phyloP scores from a whole-genome alignment of 2,797 vertebrate genomes.

The Urophycis tenuis region DNA sequence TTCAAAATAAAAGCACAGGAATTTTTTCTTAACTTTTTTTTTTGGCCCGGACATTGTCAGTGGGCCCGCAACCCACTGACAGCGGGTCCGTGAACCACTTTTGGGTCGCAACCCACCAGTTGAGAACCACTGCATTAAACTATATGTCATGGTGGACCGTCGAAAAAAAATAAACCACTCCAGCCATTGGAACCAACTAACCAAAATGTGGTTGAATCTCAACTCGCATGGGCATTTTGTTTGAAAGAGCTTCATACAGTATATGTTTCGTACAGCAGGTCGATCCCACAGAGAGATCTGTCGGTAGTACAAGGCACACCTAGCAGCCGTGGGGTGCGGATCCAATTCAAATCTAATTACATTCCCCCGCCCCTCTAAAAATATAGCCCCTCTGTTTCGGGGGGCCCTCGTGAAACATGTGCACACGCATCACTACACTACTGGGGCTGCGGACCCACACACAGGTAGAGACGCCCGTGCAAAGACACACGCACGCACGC shows the following conservation, averaged over 20 bases:
- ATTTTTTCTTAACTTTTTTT: too few relatives aligned
- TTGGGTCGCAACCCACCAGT: too few relatives aligned
- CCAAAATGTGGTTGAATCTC: background rate
- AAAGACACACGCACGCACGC: too few relatives aligned
- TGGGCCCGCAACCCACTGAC: too few relatives aligned
- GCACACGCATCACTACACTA: constrained; percentile 1
- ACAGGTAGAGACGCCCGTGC: background rate
- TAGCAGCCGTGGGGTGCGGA: background rate
- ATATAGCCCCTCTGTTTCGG: background rate
- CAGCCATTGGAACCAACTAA: background rate
- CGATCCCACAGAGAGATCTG: background rate
- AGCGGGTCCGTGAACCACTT: too few relatives aligned
- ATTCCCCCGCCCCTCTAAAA: background rate
- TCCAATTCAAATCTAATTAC: background rate
- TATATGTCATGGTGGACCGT: background rate
- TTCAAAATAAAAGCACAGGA: too few relatives aligned
- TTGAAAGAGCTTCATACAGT: background rate
- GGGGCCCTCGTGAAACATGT: constrained; percentile 1
- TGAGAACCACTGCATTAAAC: too few relatives aligned
- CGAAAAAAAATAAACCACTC: background rate
- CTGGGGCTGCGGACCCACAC: background rate
- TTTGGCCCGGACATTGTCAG: too few relatives aligned
- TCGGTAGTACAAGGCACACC: background rate
- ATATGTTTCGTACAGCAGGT: background rate
- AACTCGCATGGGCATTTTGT: background rate